A percentile compares a stretch with the other conserved stretches of the same genome.
Evolutionary conservation across 1,140 invertebrate genomes (phyloP).

Genomic region (Penaeus japonicus): DNA sequence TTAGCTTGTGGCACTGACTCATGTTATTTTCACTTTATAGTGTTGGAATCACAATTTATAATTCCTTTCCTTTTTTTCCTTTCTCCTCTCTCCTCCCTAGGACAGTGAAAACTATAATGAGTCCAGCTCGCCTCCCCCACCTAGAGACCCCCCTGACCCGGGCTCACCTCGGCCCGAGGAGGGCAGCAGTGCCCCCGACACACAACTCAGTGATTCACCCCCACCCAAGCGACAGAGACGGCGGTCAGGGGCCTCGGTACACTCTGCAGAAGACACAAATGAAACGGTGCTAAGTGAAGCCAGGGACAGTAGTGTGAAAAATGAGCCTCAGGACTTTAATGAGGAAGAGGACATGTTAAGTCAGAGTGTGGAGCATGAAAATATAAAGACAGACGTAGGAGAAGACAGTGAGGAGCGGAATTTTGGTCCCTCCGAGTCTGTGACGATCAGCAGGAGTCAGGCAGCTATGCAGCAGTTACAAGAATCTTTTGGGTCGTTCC

Average conservation of each 20-base stretch:
- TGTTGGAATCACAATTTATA: background rate
- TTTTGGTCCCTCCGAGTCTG: slow-evolving; percentile 53
- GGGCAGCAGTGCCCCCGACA: slow-evolving; percentile 47
- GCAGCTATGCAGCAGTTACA: slow-evolving; percentile 59
- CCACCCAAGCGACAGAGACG: slow-evolving; percentile 54
- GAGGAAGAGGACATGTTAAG: slow-evolving; percentile 59
- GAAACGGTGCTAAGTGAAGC: slow-evolving; percentile 58
- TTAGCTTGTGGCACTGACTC: no score
- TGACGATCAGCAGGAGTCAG: slow-evolving; percentile 56
- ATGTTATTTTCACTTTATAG: no score
- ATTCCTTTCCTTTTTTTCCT: background rate
- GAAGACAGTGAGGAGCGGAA: slow-evolving; percentile 42
- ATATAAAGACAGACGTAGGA: slow-evolving; percentile 46
- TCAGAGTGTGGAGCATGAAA: slow-evolving; percentile 42
- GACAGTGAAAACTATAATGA: slow-evolving; percentile 56
- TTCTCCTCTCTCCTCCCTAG: background rate
- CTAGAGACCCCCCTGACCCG: slow-evolving; percentile 58
- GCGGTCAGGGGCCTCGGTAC: slow-evolving; percentile 50
- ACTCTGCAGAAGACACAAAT: slow-evolving; percentile 55
- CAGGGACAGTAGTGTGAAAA: slow-evolving; percentile 57
- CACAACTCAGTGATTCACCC: slow-evolving; percentile 56
- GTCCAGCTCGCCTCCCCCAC: slow-evolving; percentile 57
- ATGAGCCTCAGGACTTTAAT: slow-evolving; percentile 59
- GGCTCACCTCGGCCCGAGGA: slow-evolving; percentile 58
- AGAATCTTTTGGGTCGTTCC: slow-evolving; percentile 57